These are phyloP conservation scores for Turnix velox DNA, from an alignment of 2,113 vertebrate species.

Conservation along the genomic window DNA sequence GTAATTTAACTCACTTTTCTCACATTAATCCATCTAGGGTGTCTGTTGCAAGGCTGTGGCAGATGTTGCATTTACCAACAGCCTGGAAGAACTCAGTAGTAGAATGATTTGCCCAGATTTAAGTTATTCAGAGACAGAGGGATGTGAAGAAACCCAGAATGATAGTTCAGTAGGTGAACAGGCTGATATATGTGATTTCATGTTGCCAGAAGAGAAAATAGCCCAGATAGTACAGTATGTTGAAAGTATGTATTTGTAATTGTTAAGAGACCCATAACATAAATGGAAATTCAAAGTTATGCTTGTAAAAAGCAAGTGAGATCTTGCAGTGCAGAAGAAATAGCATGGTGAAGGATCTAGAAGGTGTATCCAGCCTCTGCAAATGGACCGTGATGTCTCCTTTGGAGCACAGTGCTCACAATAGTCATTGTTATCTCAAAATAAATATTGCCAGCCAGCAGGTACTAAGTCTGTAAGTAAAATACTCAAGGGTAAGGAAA, in stretches of 20 bases:
- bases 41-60: not conserved
- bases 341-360: accelerated
- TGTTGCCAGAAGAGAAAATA: not conserved
- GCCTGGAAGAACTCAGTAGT: not conserved
- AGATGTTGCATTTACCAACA: not conserved
- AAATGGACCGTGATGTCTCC: not conserved
- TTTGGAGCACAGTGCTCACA: not conserved
- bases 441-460: not conserved
- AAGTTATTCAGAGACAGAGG: not conserved
- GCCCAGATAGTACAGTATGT: not conserved
- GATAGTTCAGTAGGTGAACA: not conserved
- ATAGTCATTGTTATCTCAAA: not conserved
- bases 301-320: not conserved
- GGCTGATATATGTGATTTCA: not conserved
- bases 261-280: not conserved
- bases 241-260: not conserved
- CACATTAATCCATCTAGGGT: not conserved
- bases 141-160: not conserved
- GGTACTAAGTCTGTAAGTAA: not conserved
- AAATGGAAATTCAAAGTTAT: no score
- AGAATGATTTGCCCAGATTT: not conserved
- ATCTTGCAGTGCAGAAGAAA: not conserved
- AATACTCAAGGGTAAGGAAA: not conserved
- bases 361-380: not conserved
- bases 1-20: not conserved